A percentile compares a stretch with the other conserved stretches of the same genome.
phyloP scores from a whole-genome alignment of 2,113 vertebrate genomes.

The Gopherus flavomarginatus region DNA sequence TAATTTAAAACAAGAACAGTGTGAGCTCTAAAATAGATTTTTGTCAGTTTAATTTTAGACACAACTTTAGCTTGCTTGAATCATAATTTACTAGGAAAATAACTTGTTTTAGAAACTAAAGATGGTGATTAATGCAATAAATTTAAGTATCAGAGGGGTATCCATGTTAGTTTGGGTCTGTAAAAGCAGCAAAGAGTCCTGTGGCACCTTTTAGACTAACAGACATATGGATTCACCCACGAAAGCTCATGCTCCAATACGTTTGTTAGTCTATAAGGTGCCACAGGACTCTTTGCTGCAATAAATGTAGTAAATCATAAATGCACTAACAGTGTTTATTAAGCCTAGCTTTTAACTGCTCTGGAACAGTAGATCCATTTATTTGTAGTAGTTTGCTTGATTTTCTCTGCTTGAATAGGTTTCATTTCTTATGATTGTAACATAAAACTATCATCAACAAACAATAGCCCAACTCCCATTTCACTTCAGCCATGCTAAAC shows the following conservation, averaged over 20 bases:
- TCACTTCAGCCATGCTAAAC: constrained; percentile 45
- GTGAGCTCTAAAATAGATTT: constrained; percentile 46
- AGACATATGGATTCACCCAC: no score
- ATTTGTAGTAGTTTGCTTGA: constrained; percentile 62
- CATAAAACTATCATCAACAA: constrained; percentile 78
- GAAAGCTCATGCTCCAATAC: no score
- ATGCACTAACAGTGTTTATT: constrained; percentile 37
- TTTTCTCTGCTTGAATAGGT: constrained; percentile 77
- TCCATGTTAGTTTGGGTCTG: no score
- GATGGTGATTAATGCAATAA: constrained; percentile 54
- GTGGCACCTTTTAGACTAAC: no score
- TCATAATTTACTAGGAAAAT: constrained; percentile 43
- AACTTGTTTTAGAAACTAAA: constrained; percentile 55
- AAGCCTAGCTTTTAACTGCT: constrained; percentile 47
- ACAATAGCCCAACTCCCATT: constrained; percentile 83
- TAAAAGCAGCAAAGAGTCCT: no score
- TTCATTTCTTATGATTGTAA: constrained; percentile 85
- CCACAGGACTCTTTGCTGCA: background rate
- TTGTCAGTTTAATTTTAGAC: constrained; percentile 40
- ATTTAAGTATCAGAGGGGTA: background rate
- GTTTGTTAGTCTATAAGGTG: no score
- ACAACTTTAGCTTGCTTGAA: constrained; percentile 27
- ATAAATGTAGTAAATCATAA: constrained; percentile 62
- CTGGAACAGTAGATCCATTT: constrained; percentile 65
- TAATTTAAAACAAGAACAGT: constrained; percentile 17